A percentile compares a stretch with the other conserved stretches of the same genome.
Conservation (phyloP, 2,888 invertebrate genomes). For the Heliconius ismenius region DNA sequence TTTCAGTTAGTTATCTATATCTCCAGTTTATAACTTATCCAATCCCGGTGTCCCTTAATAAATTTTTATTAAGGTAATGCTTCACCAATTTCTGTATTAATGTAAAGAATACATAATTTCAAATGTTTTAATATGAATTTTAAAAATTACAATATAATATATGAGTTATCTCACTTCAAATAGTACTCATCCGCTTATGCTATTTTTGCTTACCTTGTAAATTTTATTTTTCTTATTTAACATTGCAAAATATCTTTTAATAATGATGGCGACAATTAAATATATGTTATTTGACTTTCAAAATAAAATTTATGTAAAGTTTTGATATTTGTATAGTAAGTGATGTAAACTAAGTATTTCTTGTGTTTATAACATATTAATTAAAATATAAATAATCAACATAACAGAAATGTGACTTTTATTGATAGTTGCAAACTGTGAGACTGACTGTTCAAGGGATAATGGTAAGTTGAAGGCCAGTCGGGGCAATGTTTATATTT, state of each 20-base stretch:
- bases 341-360: neutral
- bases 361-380: neutral
- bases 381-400: constrained; percentile 6
- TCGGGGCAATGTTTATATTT: too few species aligned
- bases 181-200: too few species aligned
- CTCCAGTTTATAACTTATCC: too few species aligned
- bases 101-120: neutral
- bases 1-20: too few species aligned
- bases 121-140: neutral
- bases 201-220: neutral
- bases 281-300: neutral
- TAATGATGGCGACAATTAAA: neutral
- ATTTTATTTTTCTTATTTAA: neutral
- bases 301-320: neutral
- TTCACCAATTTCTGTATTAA: neutral
- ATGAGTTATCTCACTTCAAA: neutral
- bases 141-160: too few species aligned
- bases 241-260: neutral
- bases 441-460: neutral
- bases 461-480: too few species aligned
- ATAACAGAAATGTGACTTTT: neutral
- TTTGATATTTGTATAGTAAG: neutral
- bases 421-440: neutral
- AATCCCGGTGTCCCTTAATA: too few species aligned
- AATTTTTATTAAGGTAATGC: too few species aligned